Evolutionary conservation across 2,113 vertebrate species (phyloP).

Genomic region (Pteruthius melanotis): DNA sequence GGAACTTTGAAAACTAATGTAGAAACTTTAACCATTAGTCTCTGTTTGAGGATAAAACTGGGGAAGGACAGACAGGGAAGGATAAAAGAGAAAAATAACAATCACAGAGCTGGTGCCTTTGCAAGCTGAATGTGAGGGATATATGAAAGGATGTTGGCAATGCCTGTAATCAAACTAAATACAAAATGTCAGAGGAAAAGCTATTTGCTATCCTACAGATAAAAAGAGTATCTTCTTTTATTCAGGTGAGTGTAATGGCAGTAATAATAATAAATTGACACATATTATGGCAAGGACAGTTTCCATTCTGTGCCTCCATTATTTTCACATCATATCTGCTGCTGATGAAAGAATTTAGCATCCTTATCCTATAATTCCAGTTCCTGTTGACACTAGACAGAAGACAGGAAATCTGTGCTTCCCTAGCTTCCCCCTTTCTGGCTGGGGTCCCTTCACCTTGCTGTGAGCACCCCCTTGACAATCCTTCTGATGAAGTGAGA

Average conservation of each 20-base stretch:
- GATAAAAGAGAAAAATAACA: conserved; percentile 6
- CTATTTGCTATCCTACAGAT: not conserved
- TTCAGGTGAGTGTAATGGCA: not conserved
- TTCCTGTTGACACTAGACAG: not conserved
- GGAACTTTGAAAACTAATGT: not conserved
- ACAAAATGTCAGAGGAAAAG: conserved; percentile 12
- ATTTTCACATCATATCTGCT: not conserved
- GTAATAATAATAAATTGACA: conserved; percentile 2
- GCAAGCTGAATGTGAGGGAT: not conserved
- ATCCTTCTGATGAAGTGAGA: not conserved
- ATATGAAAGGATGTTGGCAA: not conserved
- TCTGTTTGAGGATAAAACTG: not conserved
- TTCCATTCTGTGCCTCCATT: not conserved
- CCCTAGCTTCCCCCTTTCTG: not conserved
- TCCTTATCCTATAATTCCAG: not conserved
- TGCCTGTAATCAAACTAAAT: conserved; percentile 6
- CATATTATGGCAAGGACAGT: not conserved
- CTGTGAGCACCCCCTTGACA: not conserved
- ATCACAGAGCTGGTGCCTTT: not conserved
- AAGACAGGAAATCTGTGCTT: not conserved
- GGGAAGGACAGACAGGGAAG: not conserved
- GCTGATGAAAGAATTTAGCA: not conserved
- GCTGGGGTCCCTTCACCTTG: not conserved
- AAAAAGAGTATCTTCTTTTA: not conserved
- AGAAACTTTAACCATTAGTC: not conserved